phyloP scores from a whole-genome alignment of 2,113 vertebrate genomes.

The Mobula birostris region DNA sequence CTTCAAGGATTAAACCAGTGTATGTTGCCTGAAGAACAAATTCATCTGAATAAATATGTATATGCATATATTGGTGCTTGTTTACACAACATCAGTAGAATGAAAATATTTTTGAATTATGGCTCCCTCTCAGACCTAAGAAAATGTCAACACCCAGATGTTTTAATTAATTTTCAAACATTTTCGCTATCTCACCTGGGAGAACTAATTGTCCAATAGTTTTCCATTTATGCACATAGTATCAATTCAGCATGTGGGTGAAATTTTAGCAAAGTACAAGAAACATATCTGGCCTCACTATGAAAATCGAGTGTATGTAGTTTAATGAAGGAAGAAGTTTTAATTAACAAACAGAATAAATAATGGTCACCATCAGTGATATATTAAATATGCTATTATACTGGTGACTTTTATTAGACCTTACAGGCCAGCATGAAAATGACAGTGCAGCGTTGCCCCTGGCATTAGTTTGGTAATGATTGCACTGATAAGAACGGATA shows the following conservation, averaged over 20 bases:
- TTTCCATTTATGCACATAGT: constrained; percentile 13
- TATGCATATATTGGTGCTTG: not conserved
- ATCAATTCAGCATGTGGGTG: not conserved
- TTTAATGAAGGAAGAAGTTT: constrained; percentile 36
- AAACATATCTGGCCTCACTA: constrained; percentile 29
- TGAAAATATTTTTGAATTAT: not conserved
- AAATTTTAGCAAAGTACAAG: constrained; percentile 32
- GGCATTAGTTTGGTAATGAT: constrained; percentile 29
- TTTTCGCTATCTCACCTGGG: too few species aligned
- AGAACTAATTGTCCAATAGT: constrained; percentile 4
- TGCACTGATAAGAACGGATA: constrained; percentile 37
- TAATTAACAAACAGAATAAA: constrained; percentile 38
- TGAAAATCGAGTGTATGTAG: constrained; percentile 31
- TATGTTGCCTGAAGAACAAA: not conserved
- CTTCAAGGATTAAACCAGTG: constrained; percentile 22
- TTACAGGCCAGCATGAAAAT: constrained; percentile 23
- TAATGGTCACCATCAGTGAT: constrained; percentile 36
- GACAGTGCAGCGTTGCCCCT: not conserved
- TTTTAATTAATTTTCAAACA: not conserved
- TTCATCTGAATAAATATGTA: not conserved
- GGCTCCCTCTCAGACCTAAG: not conserved
- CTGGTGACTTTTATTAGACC: constrained; percentile 38
- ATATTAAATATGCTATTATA: constrained; percentile 36
- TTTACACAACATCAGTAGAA: not conserved
- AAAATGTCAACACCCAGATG: not conserved